Percentiles rank a stretch among this genome's conserved stretches.
Evolutionary conservation across 2,113 vertebrate species (phyloP).

Genomic region (Ochotona curzoniae): DNA sequence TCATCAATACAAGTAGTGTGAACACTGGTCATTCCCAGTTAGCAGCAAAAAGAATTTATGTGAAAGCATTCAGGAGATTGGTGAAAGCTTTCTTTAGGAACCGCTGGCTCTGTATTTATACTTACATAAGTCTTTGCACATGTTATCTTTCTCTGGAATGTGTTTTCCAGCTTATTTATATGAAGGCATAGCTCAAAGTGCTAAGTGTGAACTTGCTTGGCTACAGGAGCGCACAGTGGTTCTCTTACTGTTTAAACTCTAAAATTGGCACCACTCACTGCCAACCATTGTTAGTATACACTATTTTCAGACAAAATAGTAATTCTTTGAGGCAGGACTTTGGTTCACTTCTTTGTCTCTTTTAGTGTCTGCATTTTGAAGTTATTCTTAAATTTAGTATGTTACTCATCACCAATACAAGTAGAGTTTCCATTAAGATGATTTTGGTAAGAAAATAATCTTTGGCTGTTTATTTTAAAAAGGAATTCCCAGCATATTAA

Average conservation of each 20-base stretch:
- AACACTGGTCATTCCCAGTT: not conserved
- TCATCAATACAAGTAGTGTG: not conserved
- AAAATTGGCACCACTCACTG: not conserved
- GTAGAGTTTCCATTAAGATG: slow-evolving; percentile 18
- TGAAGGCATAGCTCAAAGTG: not conserved
- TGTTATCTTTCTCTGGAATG: slow-evolving; percentile 32
- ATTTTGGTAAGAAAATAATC: slow-evolving; percentile 34
- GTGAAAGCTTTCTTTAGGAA: slow-evolving; percentile 7
- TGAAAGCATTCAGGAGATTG: not conserved
- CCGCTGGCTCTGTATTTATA: not conserved
- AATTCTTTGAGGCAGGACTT: slow-evolving; percentile 48
- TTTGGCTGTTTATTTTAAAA: slow-evolving; percentile 55
- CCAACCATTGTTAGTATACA: not conserved
- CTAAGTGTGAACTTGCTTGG: slow-evolving; percentile 35
- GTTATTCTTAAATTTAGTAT: slow-evolving; percentile 50
- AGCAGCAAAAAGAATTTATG: not conserved
- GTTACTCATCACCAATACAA: slow-evolving; percentile 30
- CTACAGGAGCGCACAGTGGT: not conserved
- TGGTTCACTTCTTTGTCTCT: slow-evolving; percentile 15
- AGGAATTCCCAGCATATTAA: not conserved
- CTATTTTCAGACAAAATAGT: slow-evolving; percentile 53
- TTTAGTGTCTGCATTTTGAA: slow-evolving; percentile 26
- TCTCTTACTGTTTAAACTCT: slow-evolving; percentile 30
- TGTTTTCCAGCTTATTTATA: slow-evolving; percentile 24
- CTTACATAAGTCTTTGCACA: not conserved